Conservation (phyloP, 2,888 invertebrate species). For the Ischnura elegans region DNA sequence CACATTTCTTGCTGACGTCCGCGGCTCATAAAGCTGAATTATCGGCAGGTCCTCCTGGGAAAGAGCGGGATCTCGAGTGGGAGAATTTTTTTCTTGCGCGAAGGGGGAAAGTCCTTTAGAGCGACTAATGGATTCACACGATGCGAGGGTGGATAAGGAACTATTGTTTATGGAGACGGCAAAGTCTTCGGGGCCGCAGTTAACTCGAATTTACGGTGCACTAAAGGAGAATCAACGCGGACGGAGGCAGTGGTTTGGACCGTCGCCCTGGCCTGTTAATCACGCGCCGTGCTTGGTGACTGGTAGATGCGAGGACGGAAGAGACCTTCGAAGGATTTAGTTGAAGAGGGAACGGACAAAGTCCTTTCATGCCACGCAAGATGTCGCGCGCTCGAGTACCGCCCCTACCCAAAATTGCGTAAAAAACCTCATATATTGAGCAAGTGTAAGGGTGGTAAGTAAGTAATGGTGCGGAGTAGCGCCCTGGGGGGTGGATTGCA, state of each 20-base stretch:
- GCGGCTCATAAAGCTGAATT: conserved; percentile 13
- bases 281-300: neutral
- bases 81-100: too few species aligned
- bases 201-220: conserved; percentile 5
- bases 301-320: too few species aligned
- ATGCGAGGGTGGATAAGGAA: neutral
- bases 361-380: too few species aligned
- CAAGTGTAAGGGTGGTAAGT: too few species aligned
- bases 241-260: neutral
- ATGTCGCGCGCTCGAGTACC: too few species aligned
- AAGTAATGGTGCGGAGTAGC: too few species aligned
- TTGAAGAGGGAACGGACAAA: too few species aligned
- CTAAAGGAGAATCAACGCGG: conserved; percentile 8
- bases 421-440: too few species aligned
- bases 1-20: conserved; percentile 2
- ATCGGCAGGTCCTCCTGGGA: neutral
- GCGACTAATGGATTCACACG: conserved; percentile 26
- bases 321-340: too few species aligned
- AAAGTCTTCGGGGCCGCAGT: neutral
- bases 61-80: neutral
- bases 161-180: conserved; percentile 24
- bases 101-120: neutral
- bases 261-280: neutral
- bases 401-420: too few species aligned
- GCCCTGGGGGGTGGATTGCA: too few species aligned